These are phyloP conservation scores for Chloromyia formosa DNA, from an alignment of 2,888 invertebrate genomes.

Conservation along the genomic window DNA sequence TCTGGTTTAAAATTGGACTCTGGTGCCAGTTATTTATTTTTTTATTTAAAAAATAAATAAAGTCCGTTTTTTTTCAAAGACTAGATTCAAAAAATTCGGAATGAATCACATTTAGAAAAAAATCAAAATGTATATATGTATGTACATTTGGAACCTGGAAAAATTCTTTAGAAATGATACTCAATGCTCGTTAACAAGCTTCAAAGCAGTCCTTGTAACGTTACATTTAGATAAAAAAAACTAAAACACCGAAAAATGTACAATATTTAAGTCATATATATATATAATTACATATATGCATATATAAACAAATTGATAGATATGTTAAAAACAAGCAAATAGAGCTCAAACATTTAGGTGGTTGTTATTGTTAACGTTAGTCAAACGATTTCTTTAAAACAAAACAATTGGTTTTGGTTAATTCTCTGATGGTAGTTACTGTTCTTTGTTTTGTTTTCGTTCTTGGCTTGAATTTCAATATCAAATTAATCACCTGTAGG, in stretches of 20 bases:
- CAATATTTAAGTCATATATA: background rate
- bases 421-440: background rate
- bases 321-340: conserved; percentile 47
- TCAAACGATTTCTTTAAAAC: conserved; percentile 35
- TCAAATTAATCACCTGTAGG: conserved; percentile 58
- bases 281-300: conserved; percentile 1
- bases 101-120: too few relatives aligned
- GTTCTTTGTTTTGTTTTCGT: conserved; percentile 41
- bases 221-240: conserved; percentile 13
- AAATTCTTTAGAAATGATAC: too few relatives aligned
- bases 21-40: too few relatives aligned
- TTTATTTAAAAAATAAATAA: too few relatives aligned
- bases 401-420: conserved; percentile 23
- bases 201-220: conserved; percentile 40
- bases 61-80: too few relatives aligned
- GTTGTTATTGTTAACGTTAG: conserved; percentile 16
- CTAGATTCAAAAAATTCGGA: too few relatives aligned
- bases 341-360: conserved; percentile 52
- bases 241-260: conserved; percentile 26
- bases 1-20: too few relatives aligned
- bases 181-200: background rate
- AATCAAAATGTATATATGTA: too few relatives aligned
- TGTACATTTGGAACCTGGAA: too few relatives aligned
- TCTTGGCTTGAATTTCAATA: conserved; percentile 37
- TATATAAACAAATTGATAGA: conserved; percentile 8